phyloP scores from a whole-genome alignment of 2,888 invertebrate genomes.

The Sesamia inferens region DNA sequence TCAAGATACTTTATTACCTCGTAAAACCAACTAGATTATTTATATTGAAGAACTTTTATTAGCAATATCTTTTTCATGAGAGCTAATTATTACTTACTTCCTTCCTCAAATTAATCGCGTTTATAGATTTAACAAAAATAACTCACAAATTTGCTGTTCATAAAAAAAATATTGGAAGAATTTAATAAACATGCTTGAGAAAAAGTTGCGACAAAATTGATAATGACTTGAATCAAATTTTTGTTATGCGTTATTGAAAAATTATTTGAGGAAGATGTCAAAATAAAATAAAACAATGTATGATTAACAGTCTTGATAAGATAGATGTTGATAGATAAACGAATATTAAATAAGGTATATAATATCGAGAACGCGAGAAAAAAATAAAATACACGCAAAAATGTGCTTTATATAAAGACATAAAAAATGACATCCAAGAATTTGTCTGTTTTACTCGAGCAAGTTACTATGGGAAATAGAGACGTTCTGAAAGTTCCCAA shows the following conservation, averaged over 20 bases:
- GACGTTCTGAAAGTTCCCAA: constrained; percentile 77
- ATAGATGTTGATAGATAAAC: not conserved
- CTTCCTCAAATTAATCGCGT: constrained; percentile 67
- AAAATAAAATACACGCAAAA: constrained; percentile 13
- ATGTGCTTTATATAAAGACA: constrained; percentile 23
- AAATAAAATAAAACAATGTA: constrained; percentile 10
- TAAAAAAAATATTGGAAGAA: constrained; percentile 58
- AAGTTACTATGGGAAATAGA: constrained; percentile 66
- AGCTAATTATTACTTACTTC: constrained; percentile 72
- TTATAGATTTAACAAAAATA: constrained; percentile 61
- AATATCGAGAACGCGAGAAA: constrained; percentile 1
- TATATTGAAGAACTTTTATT: constrained; percentile 70
- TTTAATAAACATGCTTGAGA: constrained; percentile 55
- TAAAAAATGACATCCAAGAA: constrained; percentile 53
- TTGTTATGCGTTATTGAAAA: not conserved
- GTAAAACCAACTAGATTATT: constrained; percentile 72
- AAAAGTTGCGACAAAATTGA: constrained; percentile 54
- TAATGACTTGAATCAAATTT: constrained; percentile 48
- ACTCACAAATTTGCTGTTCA: constrained; percentile 56
- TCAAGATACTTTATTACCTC: constrained; percentile 70
- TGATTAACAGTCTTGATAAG: not conserved
- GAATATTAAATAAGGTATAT: not conserved
- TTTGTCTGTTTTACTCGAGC: constrained; percentile 59
- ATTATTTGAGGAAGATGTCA: not conserved
- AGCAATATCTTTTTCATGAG: constrained; percentile 68